Evolutionary conservation across 2,888 invertebrate genomes (phyloP).

Genomic region (Cryptocephalus moraei): DNA sequence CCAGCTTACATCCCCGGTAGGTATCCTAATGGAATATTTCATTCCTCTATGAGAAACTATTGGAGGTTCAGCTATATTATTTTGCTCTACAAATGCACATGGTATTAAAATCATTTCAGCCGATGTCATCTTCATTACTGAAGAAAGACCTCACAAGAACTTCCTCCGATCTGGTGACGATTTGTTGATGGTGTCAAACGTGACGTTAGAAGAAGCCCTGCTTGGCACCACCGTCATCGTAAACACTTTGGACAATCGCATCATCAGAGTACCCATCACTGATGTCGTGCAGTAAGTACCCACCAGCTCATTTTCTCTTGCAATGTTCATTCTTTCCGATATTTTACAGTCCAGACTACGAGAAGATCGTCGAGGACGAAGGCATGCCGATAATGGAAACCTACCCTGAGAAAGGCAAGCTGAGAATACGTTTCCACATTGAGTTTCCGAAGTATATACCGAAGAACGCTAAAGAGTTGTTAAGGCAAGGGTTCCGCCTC

Average conservation of each 20-base stretch:
- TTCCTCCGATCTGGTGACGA: constrained; percentile 59
- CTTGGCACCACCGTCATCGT: constrained; percentile 58
- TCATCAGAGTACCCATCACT: constrained; percentile 56
- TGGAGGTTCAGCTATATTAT: not conserved
- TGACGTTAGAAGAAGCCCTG: constrained; percentile 60
- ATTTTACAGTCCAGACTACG: constrained; percentile 48
- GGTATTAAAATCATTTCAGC: constrained; percentile 35
- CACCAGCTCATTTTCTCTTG: not conserved
- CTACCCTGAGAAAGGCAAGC: constrained; percentile 53
- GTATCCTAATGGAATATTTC: too few species aligned
- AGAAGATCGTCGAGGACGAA: constrained; percentile 59
- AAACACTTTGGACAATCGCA: constrained; percentile 59
- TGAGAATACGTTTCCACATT: constrained; percentile 58
- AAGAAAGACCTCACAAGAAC: constrained; percentile 58
- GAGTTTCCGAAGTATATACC: constrained; percentile 46
- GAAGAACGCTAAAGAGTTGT: constrained; percentile 36
- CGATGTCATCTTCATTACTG: constrained; percentile 64
- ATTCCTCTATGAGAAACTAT: not conserved
- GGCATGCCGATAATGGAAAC: constrained; percentile 60
- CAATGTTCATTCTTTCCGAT: not conserved
- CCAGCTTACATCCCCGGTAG: constrained; percentile 57
- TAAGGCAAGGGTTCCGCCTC: constrained; percentile 32
- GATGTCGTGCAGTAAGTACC: constrained; percentile 53
- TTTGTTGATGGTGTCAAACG: constrained; percentile 48
- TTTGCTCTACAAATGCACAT: not conserved